Base-by-base conservation (phyloP, 2,797 vertebrate genomes). In the Lacerta agilis region DNA sequence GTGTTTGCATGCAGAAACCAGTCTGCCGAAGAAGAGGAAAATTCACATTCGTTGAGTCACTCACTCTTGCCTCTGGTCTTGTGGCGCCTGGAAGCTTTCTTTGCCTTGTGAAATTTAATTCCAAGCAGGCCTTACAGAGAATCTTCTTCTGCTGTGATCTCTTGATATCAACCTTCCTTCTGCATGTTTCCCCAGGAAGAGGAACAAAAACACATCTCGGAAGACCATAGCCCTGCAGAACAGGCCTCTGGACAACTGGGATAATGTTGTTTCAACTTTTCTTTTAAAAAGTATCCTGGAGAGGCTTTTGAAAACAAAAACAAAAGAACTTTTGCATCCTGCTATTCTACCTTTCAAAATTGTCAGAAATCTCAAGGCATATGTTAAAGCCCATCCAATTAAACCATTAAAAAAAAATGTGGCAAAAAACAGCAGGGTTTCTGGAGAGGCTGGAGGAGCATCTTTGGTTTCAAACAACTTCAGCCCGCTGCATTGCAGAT, bases 401-500 rank as follows among this genome's bases (percentile, higher is more conserved):
- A 55, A 23, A 0, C 1, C n/a, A 29, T 20, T 58, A 1, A 5
- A 20, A 61, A 61, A 29, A n/a, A 7, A 4, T 0, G 1, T 0
- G 61, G 17, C 75, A n/a, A 8, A 79, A 1, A 0, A 18, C 18
- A 15, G 43, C 15, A 0, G 15, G 0, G 2, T 36, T 49, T 83
- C 67, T 45, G 0, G 55, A 33, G 5, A 36, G 0, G 1, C 41
- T 0, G 49, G 13, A 20, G 0, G 25, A 64, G 58, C 20, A 1
- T 0, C 10, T 23, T 0, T 13, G 13, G 11, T 66, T 55, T 0
- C 2, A 0, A 8, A 0, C 0, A 82, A 2, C 72, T 27, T 7
- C 38, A 0, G 36, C 17, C 43, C 80, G 10, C 91, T 8, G 93
- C 92, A 77, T 0, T 79, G 94, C 92, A 41, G 94, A 2, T 1